These are phyloP conservation scores for Dioctria rufipes DNA, from an alignment of 2,888 invertebrate genomes.

Conservation along the genomic window DNA sequence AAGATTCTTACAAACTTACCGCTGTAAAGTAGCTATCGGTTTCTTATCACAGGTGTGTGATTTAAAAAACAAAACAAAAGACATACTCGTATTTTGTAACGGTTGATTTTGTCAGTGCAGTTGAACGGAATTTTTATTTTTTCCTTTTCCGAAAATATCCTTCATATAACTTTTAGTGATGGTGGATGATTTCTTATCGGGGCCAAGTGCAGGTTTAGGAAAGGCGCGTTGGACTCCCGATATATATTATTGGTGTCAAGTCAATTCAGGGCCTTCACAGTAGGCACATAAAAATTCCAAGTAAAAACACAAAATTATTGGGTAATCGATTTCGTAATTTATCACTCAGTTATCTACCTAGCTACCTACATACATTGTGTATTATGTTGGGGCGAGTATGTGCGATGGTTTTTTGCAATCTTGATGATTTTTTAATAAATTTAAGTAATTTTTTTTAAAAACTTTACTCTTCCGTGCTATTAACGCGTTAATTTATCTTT, in stretches of 20 bases:
- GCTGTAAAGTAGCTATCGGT: not conserved
- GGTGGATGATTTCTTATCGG: conserved; percentile 2
- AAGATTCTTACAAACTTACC: conserved; percentile 44
- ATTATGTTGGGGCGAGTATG: too few relatives aligned
- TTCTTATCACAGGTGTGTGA: conserved; percentile 36
- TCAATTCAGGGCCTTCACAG: conserved; percentile 14
- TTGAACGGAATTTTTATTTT: not conserved
- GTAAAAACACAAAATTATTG: conserved; percentile 44
- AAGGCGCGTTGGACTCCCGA: not conserved
- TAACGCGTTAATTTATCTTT: conserved; percentile 10
- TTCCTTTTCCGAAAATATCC: not conserved
- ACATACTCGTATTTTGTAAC: not conserved
- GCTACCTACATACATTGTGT: conserved; percentile 2
- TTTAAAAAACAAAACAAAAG: not conserved
- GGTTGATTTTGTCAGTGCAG: not conserved
- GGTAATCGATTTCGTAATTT: conserved; percentile 48
- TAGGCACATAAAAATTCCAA: conserved; percentile 21
- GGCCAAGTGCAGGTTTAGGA: conserved; percentile 41
- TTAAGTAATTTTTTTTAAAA: conserved; percentile 18
- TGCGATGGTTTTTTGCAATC: too few relatives aligned
- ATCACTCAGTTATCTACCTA: not conserved
- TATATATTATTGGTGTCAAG: conserved; percentile 38
- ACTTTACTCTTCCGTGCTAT: not conserved
- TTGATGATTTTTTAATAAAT: conserved; percentile 29
- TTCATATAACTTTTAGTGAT: not conserved